Evolutionary conservation across 2,888 invertebrate species (phyloP).

Genomic region (Cryptops parisi): DNA sequence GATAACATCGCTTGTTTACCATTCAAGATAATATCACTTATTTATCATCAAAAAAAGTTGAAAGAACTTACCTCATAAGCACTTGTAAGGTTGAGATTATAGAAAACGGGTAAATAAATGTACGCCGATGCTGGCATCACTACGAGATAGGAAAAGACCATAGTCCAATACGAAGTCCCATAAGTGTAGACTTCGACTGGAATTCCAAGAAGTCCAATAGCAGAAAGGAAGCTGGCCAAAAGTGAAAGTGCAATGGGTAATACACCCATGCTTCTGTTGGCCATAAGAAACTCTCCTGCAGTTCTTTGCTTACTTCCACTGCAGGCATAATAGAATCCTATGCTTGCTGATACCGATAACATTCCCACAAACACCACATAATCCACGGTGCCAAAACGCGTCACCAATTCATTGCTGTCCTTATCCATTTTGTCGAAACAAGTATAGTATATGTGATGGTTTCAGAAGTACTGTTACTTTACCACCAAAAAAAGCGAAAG

Average conservation of each 20-base stretch:
- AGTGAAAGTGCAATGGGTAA: conserved; percentile 80
- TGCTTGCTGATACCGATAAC: conserved; percentile 62
- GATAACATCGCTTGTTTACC: no score
- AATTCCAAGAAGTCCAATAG: conserved; percentile 77
- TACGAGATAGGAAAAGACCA: conserved; percentile 28
- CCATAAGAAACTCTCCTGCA: conserved; percentile 64
- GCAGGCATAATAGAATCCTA: conserved; percentile 73
- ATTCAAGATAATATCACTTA: no score
- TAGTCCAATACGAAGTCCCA: conserved; percentile 49
- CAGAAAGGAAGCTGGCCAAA: conserved; percentile 78
- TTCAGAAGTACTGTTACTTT: no score
- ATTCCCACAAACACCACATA: conserved; percentile 59
- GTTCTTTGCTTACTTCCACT: conserved; percentile 53
- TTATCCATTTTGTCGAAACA: no score
- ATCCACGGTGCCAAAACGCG: conserved; percentile 37
- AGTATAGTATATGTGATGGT: no score
- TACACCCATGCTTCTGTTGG: conserved; percentile 66
- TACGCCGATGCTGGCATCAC: conserved; percentile 41
- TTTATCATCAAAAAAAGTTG: no score
- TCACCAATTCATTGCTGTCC: conserved; percentile 5
- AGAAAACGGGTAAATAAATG: conserved; percentile 68
- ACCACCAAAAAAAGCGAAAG: no score
- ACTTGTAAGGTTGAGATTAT: conserved; percentile 64
- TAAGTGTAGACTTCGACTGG: conserved; percentile 81
- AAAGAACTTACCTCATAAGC: conserved; percentile 58